Evolutionary conservation across 2,888 invertebrate genomes (phyloP), one percentile per base, ranked within the genome.

Genomic region (Acanthosepion lycidas): DNA sequence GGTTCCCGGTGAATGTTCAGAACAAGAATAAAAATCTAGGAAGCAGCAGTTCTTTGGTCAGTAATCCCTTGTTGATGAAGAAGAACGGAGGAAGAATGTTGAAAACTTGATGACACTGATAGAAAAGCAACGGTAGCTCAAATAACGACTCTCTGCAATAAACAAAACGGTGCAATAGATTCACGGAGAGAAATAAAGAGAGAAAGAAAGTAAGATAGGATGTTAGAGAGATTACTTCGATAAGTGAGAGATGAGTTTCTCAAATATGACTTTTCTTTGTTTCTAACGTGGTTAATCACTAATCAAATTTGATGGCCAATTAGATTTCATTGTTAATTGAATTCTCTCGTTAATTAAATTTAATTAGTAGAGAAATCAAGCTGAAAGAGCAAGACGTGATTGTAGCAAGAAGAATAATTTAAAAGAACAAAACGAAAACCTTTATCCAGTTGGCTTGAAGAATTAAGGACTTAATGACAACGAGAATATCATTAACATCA

Each of bases 321-420:
- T 78, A 78, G 8, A 78, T n/a, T 78, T 78, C n/a, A 78, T 78
- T n/a, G 78, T 78, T 78, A 78, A 78, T 78, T 78, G 78, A 78
- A 78, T 78, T 78, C 28, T 78, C n/a, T 78, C 78, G 78, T 78
- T 78, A 78, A 78, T 78, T 78, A 9, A 78, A 78, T 78, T 28
- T 78, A 78, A 78, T 78, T 78, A 78, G 18, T n/a, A n/a, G 78
- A 42, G 18, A 78, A 78, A n/a, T 78, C n/a, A 78, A 78, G n/a
- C 78, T n/a, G n/a, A n/a, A 78, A 78, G 78, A 78, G 78, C 78
- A 78, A 78, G 12, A 12, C 28, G n/a, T 78, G 9, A 78, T 78
- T n/a, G 78, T 78, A n/a, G 9, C n/a, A n/a, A 78, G 78, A 78
- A 78, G 64, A 64, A 64, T n/a, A 42, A 42, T 42, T 2, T 64